These are phyloP conservation scores for Auanema sp. DNA, from an alignment of 2,888 invertebrate species.

Conservation along the genomic window DNA sequence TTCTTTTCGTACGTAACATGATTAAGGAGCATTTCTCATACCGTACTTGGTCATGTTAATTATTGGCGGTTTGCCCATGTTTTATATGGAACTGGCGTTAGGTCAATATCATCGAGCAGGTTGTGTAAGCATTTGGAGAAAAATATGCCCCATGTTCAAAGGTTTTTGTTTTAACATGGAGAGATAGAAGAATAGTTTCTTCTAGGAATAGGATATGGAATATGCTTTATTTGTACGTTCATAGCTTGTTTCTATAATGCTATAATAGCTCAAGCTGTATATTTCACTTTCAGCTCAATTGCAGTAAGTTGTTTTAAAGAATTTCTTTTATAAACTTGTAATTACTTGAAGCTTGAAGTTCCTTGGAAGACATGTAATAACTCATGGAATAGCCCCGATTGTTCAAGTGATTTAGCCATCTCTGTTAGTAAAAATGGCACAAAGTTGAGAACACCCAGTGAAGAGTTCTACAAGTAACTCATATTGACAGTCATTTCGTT, in stretches of 20 bases:
- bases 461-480: slow-evolving; percentile 83
- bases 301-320: slow-evolving; percentile 34
- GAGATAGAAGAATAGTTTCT: background rate
- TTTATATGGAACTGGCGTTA: slow-evolving; percentile 90
- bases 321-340: too few relatives aligned
- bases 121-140: slow-evolving; percentile 87
- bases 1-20: background rate
- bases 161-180: slow-evolving; percentile 68
- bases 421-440: slow-evolving; percentile 29
- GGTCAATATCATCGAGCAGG: slow-evolving; percentile 91
- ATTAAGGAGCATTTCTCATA: slow-evolving; percentile 77
- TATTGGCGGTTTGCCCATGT: slow-evolving; percentile 87
- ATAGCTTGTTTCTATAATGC: slow-evolving; percentile 95
- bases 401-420: slow-evolving; percentile 68
- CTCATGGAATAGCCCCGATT: slow-evolving; percentile 81
- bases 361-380: slow-evolving; percentile 87
- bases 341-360: slow-evolving; percentile 67
- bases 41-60: slow-evolving; percentile 86
- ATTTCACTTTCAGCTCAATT: slow-evolving; percentile 80
- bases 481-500: slow-evolving; percentile 66
- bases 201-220: slow-evolving; percentile 86
- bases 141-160: slow-evolving; percentile 87
- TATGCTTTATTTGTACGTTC: slow-evolving; percentile 91
- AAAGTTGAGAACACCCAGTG: slow-evolving; percentile 71
- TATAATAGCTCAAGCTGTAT: slow-evolving; percentile 92